These are phyloP conservation scores for Eueremaeus valkanovi DNA, from an alignment of 2,888 invertebrate species.

Conservation along the genomic window DNA sequence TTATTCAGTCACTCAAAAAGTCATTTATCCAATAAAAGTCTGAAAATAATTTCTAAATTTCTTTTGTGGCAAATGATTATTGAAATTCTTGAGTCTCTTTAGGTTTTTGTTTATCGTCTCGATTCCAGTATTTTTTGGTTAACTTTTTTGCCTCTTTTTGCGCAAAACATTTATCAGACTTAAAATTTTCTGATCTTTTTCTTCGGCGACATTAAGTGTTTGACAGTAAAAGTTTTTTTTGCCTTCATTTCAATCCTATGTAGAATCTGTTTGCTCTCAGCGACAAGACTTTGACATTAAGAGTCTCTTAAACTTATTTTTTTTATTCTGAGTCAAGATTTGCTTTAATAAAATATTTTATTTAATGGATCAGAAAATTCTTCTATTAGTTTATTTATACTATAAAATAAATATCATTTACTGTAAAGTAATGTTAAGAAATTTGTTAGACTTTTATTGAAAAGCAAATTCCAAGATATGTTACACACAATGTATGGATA, in stretches of 20 bases:
- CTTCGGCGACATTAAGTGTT: conserved; percentile 8
- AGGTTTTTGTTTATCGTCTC: not conserved
- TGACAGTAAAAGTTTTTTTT: not conserved
- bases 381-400: not conserved
- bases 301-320: not conserved
- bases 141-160: not conserved
- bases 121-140: not conserved
- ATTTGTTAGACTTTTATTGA: too few species aligned
- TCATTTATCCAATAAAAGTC: conserved; percentile 2
- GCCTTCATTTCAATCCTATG: conserved; percentile 3
- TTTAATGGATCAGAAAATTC: conserved; percentile 5
- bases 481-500: too few species aligned
- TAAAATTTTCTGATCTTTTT: not conserved
- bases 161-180: not conserved
- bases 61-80: not conserved
- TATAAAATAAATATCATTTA: not conserved
- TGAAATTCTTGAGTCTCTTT: not conserved
- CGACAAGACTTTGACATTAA: conserved; percentile 32
- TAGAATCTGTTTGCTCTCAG: conserved; percentile 12
- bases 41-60: not conserved
- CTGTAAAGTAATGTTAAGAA: not conserved
- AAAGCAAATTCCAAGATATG: too few species aligned
- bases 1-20: conserved; percentile 3
- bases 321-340: not conserved
- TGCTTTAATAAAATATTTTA: not conserved